Conservation (phyloP, 2,888 invertebrate species). For the Vanessa cardui region DNA sequence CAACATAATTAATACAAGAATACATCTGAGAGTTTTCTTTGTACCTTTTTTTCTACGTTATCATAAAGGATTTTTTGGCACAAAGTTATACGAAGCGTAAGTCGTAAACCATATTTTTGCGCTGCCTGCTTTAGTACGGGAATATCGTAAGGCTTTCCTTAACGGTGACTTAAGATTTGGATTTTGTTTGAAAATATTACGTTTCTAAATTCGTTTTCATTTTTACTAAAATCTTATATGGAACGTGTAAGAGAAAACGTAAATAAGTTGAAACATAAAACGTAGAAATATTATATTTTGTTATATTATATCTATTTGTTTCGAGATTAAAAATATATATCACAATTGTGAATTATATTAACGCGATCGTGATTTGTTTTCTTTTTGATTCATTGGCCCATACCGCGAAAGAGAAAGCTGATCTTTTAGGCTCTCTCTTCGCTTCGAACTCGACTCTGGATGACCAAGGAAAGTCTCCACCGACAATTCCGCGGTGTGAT, state of each 20-base stretch:
- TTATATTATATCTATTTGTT: too few relatives aligned
- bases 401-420: too few relatives aligned
- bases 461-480: too few relatives aligned
- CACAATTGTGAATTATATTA: too few relatives aligned
- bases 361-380: too few relatives aligned
- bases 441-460: too few relatives aligned
- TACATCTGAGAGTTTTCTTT: not conserved
- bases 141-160: conserved; percentile 21
- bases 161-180: conserved; percentile 9
- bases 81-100: conserved; percentile 19
- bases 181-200: conserved; percentile 5
- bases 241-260: not conserved
- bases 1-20: not conserved
- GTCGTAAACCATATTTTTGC: conserved; percentile 23
- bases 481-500: too few relatives aligned
- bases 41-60: conserved; percentile 17
- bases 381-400: too few relatives aligned
- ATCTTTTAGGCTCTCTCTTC: too few relatives aligned
- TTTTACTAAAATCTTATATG: not conserved
- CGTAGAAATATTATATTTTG: too few relatives aligned
- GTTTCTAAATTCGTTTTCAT: conserved; percentile 1
- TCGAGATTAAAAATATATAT: too few relatives aligned
- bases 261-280: not conserved
- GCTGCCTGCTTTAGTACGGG: conserved; percentile 22
- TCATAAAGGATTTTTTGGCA: conserved; percentile 20